Evolutionary conservation across 2,113 vertebrate genomes (phyloP).

Genomic region (Solea senegalensis): DNA sequence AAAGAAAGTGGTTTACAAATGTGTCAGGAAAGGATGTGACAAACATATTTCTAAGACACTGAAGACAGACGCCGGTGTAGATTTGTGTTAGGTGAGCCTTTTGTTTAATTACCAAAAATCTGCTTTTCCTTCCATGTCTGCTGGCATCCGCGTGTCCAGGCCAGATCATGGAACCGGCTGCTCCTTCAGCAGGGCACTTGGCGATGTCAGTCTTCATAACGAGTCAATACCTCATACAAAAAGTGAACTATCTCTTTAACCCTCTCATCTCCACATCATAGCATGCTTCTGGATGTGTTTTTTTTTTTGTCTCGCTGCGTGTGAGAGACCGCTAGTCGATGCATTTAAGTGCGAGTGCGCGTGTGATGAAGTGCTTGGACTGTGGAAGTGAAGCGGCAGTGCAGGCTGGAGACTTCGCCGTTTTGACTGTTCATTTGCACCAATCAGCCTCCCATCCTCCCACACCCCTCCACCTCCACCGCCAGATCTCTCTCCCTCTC

Average conservation of each 20-base stretch:
- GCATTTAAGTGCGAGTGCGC: slow-evolving; percentile 4
- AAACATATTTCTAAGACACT: too few species aligned
- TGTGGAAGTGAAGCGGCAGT: slow-evolving; percentile 47
- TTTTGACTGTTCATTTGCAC: slow-evolving; percentile 97
- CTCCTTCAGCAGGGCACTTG: too few species aligned
- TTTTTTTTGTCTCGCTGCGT: slow-evolving; percentile 7
- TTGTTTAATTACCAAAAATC: too few species aligned
- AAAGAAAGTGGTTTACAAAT: too few species aligned
- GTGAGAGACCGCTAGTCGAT: slow-evolving; percentile 20
- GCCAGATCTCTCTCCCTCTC: slow-evolving; percentile 86
- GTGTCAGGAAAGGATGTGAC: too few species aligned
- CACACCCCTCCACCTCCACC: slow-evolving; percentile 83
- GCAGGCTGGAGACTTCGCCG: slow-evolving; percentile 59
- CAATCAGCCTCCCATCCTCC: slow-evolving; percentile 90
- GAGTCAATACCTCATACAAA: too few species aligned
- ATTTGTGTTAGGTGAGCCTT: too few species aligned
- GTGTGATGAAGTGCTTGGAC: slow-evolving; percentile 49
- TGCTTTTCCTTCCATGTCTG: too few species aligned
- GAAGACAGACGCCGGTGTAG: too few species aligned
- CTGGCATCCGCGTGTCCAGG: too few species aligned
- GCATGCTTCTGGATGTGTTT: slow-evolving; percentile 22
- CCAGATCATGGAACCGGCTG: too few species aligned
- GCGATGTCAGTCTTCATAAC: too few species aligned
- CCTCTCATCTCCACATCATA: slow-evolving; percentile 38
- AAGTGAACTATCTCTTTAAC: neutral